These are phyloP conservation scores for Ailuropoda melanoleuca DNA, from an alignment of 2,113 vertebrate species.

Conservation along the genomic window DNA sequence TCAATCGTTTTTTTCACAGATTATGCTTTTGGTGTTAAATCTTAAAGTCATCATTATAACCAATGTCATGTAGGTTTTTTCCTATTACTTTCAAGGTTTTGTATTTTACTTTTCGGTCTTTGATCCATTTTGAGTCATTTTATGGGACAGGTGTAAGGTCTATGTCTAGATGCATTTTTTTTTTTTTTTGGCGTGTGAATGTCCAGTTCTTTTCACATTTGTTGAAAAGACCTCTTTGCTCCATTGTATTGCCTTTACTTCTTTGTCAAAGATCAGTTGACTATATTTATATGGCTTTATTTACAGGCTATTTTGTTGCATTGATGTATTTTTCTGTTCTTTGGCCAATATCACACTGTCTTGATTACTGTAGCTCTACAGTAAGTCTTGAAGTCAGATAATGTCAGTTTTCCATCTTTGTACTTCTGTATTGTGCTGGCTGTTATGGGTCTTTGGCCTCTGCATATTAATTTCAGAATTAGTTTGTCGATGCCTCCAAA, in stretches of 20 bases:
- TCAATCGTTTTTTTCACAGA: background rate
- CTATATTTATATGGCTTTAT: background rate
- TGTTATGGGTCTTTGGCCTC: background rate
- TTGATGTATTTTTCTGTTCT: background rate
- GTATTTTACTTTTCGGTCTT: background rate
- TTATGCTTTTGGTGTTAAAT: background rate
- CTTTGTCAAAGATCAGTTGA: background rate
- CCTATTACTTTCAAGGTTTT: background rate
- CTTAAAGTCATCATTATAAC: background rate
- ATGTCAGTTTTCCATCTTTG: background rate
- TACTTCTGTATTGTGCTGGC: background rate
- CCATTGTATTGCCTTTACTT: background rate
- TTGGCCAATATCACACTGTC: background rate
- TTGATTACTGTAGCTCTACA: background rate
- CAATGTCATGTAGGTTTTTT: background rate
- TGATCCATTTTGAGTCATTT: background rate
- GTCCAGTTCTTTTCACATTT: background rate
- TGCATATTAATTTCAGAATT: background rate
- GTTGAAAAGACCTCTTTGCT: background rate
- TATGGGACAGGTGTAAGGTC: background rate
- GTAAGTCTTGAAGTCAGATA: background rate
- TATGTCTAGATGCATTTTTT: background rate
- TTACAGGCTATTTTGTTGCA: background rate
- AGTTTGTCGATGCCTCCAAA: background rate
- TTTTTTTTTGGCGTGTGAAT: background rate